These are phyloP conservation scores for Hirudinaria manillensis DNA, from an alignment of 2,888 invertebrate genomes.

Conservation along the genomic window DNA sequence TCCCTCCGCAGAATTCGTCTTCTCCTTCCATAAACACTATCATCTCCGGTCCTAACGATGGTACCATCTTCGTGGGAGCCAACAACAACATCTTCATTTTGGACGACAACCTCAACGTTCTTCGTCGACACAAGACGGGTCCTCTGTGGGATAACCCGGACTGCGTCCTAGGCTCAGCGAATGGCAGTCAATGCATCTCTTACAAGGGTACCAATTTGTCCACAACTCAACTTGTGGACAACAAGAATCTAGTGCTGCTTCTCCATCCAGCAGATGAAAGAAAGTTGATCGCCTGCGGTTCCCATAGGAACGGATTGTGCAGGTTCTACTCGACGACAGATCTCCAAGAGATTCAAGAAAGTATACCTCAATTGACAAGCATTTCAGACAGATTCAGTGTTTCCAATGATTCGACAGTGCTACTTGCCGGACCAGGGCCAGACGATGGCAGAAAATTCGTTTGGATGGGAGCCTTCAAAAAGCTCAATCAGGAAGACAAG, in stretches of 20 bases:
- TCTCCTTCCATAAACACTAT: neutral
- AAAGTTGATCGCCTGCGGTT: conserved; percentile 50
- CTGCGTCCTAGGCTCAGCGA: neutral
- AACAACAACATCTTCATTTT: conserved; percentile 22
- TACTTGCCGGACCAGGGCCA: conserved; percentile 34
- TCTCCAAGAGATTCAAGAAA: neutral
- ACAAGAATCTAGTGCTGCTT: conserved; percentile 47
- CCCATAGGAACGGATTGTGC: conserved; percentile 48
- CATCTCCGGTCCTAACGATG: neutral
- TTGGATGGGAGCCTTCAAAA: conserved; percentile 24
- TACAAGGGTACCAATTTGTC: neutral
- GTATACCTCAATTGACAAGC: neutral
- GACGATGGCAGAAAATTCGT: conserved; percentile 26
- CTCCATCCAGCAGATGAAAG: conserved; percentile 33
- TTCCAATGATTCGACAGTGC: conserved; percentile 26
- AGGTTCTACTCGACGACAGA: conserved; percentile 37
- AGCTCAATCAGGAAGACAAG: neutral
- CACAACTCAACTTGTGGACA: conserved; percentile 43
- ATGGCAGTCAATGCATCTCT: neutral
- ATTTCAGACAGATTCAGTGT: neutral
- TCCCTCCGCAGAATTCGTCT: neutral
- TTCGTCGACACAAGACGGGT: conserved; percentile 17
- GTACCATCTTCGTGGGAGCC: conserved; percentile 21
- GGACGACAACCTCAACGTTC: conserved; percentile 16
- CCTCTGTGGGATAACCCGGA: conserved; percentile 29